Conservation (phyloP, 2,797 vertebrate species). For the Paramormyrops hopkinsi region DNA sequence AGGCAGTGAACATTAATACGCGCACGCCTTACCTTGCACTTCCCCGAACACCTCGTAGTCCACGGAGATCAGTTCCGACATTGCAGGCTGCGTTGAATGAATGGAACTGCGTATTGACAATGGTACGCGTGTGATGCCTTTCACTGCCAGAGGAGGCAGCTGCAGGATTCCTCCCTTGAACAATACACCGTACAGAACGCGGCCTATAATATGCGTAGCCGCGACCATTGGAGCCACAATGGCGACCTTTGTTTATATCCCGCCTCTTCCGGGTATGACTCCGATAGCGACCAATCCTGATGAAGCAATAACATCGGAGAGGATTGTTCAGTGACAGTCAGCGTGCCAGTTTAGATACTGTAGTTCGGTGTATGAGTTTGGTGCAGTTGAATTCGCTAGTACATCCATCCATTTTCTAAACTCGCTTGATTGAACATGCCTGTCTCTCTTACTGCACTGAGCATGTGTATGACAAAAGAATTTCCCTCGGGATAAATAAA, state of each 20-base stretch:
- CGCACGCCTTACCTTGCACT: conserved; percentile 35
- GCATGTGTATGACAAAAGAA: too few species aligned
- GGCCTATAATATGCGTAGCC: background rate
- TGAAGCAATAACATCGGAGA: background rate
- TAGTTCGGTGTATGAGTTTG: background rate
- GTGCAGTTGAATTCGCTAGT: background rate
- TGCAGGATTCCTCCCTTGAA: background rate
- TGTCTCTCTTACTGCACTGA: too few species aligned
- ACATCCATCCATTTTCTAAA: background rate
- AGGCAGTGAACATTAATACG: background rate
- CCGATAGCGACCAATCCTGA: conserved; percentile 5
- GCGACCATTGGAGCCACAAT: conserved; percentile 19
- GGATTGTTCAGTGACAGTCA: background rate
- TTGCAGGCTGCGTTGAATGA: background rate
- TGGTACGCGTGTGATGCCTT: background rate
- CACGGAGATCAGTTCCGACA: conserved; percentile 31
- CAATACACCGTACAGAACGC: background rate
- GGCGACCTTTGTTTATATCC: background rate
- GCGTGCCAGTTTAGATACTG: background rate
- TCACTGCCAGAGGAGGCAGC: background rate
- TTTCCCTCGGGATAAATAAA: too few species aligned
- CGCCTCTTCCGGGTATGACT: background rate
- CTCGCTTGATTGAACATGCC: background rate
- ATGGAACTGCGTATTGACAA: background rate
- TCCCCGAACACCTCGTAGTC: conserved; percentile 44